Conservation (phyloP, 2,888 invertebrate genomes). For the Mylabris sibirica region DNA sequence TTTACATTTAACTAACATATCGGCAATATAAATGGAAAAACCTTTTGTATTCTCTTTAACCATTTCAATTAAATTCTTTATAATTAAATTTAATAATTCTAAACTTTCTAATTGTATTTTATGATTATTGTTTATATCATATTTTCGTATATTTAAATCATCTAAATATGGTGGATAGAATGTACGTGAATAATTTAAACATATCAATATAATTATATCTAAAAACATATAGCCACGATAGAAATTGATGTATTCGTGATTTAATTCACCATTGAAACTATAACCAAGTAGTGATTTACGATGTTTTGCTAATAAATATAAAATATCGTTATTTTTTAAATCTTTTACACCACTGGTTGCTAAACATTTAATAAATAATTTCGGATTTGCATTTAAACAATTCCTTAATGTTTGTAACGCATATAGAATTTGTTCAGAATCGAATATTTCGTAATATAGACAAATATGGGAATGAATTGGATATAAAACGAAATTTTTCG, state of each 20-base stretch:
- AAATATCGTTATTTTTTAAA: constrained; percentile 64
- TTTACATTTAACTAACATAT: constrained; percentile 78
- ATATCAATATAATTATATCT: constrained; percentile 77
- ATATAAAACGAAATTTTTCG: constrained; percentile 65
- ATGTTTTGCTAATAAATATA: constrained; percentile 75
- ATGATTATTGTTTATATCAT: constrained; percentile 76
- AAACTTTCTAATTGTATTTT: constrained; percentile 80
- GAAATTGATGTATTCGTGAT: constrained; percentile 71
- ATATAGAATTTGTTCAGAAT: constrained; percentile 76
- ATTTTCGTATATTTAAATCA: constrained; percentile 62
- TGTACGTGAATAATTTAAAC: constrained; percentile 81
- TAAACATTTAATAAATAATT: constrained; percentile 76
- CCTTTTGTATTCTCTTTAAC: constrained; percentile 80
- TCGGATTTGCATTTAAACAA: constrained; percentile 74
- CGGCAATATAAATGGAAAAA: constrained; percentile 78
- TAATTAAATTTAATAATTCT: constrained; percentile 75
- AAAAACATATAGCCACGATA: constrained; percentile 82
- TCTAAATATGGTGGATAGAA: constrained; percentile 75
- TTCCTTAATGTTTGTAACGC: constrained; percentile 78
- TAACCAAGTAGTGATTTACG: constrained; percentile 80
- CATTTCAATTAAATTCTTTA: constrained; percentile 75
- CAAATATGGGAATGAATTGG: constrained; percentile 85
- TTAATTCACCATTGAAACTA: constrained; percentile 71
- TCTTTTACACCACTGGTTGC: constrained; percentile 76
- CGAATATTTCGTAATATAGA: constrained; percentile 81